Base-by-base conservation (phyloP, 1,140 invertebrate species). In the Drosophila cardini region DNA sequence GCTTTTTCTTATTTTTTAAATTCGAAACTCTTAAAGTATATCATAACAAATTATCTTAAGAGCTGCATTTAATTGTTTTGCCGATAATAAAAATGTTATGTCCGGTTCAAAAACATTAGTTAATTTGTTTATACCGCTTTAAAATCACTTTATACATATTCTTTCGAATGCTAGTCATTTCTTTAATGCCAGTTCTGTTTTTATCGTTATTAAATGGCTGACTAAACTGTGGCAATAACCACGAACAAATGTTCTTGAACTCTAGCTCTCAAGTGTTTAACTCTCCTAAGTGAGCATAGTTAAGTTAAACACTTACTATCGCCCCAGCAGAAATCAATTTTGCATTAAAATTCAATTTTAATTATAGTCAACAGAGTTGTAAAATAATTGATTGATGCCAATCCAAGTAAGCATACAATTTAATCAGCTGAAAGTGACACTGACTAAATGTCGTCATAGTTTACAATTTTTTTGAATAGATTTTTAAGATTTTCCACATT, bases 151-250 rank as follows among this genome's bases (percentile, higher is more conserved):
- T 2, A 13, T 50, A n/a, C 2, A 9, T 4, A 30, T 15, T 50
- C 40, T 53, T 34, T 21, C 26, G 45, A 46, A 46, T 40, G 9
- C 4, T 32, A 57, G 16, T 48, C 42, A 57, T 58, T 67, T 7
- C 36, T 30, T 56, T 36, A 65, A 46, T 57, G 30, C 8, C 30
- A 38, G 21, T 43, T 48, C 9, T 67, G 32, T 53, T 53, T 58
- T 34, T 61, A 62, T 69, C 16, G 57, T 11, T 69, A 43, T 69
- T 36, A 45, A 62, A 62, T 61, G 48, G 4, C 16, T 45, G 38
- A 62, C 15, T 52, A 76, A 85, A 78, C 70, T 85, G 48, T 84
- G 81, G 85, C 81, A 86, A 86, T 81, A 85, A 78, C 81, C 82
- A 86, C 68, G 40, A 68, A n/a, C 48, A 50, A 53, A 67, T 72